Evolutionary conservation across 1,140 invertebrate genomes (phyloP).

Genomic region (Apolygus lucorum): DNA sequence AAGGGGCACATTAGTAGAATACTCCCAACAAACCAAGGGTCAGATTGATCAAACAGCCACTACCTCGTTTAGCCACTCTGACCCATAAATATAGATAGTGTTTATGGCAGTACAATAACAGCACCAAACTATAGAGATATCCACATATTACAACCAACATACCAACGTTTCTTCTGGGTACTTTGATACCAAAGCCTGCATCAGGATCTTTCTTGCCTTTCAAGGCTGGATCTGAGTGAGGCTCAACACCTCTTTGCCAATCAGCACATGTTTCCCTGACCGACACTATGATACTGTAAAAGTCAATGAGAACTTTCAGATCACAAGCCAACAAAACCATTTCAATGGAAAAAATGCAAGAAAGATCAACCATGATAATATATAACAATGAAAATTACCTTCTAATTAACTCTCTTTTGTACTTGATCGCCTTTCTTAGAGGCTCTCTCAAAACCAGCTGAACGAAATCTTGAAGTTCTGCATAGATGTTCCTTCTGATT

Average conservation of each 20-base stretch:
- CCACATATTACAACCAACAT: too few relatives aligned
- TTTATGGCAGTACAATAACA: too few relatives aligned
- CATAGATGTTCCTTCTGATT: conserved; percentile 88
- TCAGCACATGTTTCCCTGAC: conserved; percentile 94
- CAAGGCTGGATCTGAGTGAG: conserved; percentile 84
- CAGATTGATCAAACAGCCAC: too few relatives aligned
- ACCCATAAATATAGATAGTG: too few relatives aligned
- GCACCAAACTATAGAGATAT: too few relatives aligned
- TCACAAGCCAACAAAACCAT: too few relatives aligned
- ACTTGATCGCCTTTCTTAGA: conserved; percentile 91
- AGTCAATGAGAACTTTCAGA: too few relatives aligned
- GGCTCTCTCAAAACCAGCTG: conserved; percentile 85
- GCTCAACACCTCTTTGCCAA: conserved; percentile 87
- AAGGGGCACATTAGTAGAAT: too few relatives aligned
- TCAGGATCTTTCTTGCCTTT: conserved; percentile 93
- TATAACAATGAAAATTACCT: too few relatives aligned
- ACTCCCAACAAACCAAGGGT: too few relatives aligned
- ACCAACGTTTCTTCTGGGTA: conserved; percentile 86
- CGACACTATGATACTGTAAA: conserved; percentile 76
- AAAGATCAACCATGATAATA: too few relatives aligned
- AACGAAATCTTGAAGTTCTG: conserved; percentile 96
- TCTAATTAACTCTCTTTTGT: conserved; percentile 93
- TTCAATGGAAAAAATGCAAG: not conserved
- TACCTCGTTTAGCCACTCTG: too few relatives aligned
- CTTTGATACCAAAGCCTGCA: conserved; percentile 82